Conservation (phyloP, 1,140 invertebrate species). For the Brachystomella parvula region DNA sequence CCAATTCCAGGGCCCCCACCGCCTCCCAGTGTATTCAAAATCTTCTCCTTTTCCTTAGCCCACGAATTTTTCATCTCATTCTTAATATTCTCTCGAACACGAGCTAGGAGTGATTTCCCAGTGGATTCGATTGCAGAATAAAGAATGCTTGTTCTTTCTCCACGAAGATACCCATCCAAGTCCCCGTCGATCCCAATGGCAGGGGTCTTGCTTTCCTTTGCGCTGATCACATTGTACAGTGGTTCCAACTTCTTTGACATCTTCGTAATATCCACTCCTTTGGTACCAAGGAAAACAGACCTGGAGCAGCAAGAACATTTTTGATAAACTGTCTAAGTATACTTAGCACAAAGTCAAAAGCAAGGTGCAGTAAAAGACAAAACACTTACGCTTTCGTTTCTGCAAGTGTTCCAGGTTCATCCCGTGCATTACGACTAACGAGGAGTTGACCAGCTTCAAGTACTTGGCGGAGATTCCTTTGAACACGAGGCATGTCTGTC, state of each 20-base stretch:
- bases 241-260: constrained; percentile 83
- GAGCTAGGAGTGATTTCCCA: not conserved
- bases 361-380: not conserved
- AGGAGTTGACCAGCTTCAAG: constrained; percentile 83
- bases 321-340: not conserved
- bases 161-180: constrained; percentile 77
- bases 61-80: constrained; percentile 23
- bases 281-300: constrained; percentile 81
- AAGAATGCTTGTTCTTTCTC: constrained; percentile 64
- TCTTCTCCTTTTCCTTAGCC: constrained; percentile 63
- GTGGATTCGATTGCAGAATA: not conserved
- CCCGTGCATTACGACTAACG: constrained; percentile 72
- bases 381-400: constrained; percentile 83
- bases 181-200: constrained; percentile 60
- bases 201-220: not conserved
- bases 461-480: constrained; percentile 82
- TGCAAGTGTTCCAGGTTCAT: constrained; percentile 56
- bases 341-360: constrained; percentile 11
- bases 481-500: constrained; percentile 72
- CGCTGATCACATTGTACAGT: constrained; percentile 49
- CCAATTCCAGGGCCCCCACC: not conserved
- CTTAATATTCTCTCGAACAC: not conserved
- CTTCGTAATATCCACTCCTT: constrained; percentile 85
- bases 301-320: constrained; percentile 46
- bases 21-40: constrained; percentile 69